A percentile compares a stretch with the other conserved stretches of the same genome.
Conservation (phyloP, 2,113 vertebrate species). For the Cranoglanis bouderius region DNA sequence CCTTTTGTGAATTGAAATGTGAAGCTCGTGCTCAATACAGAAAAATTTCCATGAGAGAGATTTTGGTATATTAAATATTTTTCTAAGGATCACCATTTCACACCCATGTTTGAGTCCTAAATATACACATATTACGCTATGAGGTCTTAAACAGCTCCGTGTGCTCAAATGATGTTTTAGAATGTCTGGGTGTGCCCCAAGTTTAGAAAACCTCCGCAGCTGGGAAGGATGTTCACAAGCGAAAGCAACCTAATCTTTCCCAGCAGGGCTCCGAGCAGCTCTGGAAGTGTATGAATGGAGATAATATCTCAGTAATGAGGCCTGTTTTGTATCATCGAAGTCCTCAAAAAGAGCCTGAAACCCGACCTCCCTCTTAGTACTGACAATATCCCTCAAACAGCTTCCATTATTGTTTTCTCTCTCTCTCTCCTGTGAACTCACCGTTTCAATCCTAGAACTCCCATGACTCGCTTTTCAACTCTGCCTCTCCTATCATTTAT, state of each 20-base stretch:
- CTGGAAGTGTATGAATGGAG: conserved; percentile 83
- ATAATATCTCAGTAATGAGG: conserved; percentile 85
- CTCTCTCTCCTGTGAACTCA: conserved; percentile 64
- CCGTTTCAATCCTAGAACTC: conserved; percentile 47
- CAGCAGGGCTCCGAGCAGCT: conserved; percentile 76
- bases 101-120: not conserved
- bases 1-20: not conserved
- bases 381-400: conserved; percentile 75
- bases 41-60: not conserved
- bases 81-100: not conserved
- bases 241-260: conserved; percentile 80
- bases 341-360: conserved; percentile 80
- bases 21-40: not conserved
- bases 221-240: conserved; percentile 75
- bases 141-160: not conserved
- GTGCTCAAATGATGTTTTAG: not conserved
- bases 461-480: conserved; percentile 22
- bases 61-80: not conserved
- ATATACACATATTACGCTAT: not conserved
- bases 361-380: conserved; percentile 74
- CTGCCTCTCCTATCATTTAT: conserved; percentile 21
- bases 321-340: conserved; percentile 82
- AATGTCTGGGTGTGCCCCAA: conserved; percentile 47
- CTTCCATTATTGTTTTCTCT: conserved; percentile 79
- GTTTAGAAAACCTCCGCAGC: conserved; percentile 52